Base-by-base conservation (phyloP, 2,113 vertebrate species). In the Microtus ochrogaster region DNA sequence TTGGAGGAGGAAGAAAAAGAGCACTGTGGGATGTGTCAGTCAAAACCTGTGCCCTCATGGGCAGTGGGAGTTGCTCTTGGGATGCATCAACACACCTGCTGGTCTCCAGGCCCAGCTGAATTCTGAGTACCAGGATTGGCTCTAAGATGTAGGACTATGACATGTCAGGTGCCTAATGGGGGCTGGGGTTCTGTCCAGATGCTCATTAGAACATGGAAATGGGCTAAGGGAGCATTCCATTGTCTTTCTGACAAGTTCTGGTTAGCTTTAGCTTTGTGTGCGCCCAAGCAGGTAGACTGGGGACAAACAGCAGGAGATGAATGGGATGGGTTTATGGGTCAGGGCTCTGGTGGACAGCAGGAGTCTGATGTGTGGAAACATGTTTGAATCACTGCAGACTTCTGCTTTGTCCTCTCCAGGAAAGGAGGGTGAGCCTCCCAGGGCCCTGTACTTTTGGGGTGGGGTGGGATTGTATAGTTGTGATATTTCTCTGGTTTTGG, bases 401-500 rank as follows among this genome's bases (percentile, higher is more conserved):
- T 94, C 36, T 87, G 7, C 49, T 82, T 61, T 61, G 89, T 73
- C 78, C 52, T 91, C n/a, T 94, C 52, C 2, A 55, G 65, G 52
- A 78, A 76, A 81, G 39, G 44, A 66, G 68, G 55, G 65, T 61
- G 52, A 55, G 84, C 17, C 33, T 19, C 41, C 90, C 47, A 33
- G 36, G 24, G 28, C 66, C 66, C 8, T 28, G 3, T 58, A 66
- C 63, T 66, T 44, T 24, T 6, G 0, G 74, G 55, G 63, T 17
- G 65, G 81, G 49, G 33, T 0, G 11, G 89, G 61, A 41, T 93
- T 7, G 28, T 89, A 58, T 66, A n/a, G 13, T 86, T 73, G 70
- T 94, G 39, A 74, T 91, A 30, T 89, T 66, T 86, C 58, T 95
- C 28, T 28, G 52, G 11, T 81, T 83, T 89, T 49, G 39, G 96